A percentile compares a stretch with the other conserved stretches of the same genome.
These are phyloP conservation scores for Phortica magna DNA, from an alignment of 2,888 invertebrate genomes.

Conservation along the genomic window DNA sequence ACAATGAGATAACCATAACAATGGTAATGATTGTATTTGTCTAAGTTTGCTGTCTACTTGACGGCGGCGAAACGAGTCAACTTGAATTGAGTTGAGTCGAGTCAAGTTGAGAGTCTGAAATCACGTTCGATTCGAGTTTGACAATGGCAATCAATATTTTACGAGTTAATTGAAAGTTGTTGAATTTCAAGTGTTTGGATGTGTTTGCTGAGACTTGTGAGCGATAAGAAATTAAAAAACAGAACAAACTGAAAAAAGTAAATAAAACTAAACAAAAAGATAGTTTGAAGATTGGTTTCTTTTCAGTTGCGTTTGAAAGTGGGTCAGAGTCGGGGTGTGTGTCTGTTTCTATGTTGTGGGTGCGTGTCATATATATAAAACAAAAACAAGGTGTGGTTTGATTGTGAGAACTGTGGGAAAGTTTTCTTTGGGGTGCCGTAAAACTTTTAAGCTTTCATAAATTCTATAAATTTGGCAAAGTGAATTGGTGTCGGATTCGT, in stretches of 20 bases:
- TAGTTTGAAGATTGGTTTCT: slow-evolving; percentile 34
- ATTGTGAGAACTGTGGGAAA: too few relatives aligned
- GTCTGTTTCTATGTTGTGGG: too few relatives aligned
- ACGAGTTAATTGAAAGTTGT: slow-evolving; percentile 66
- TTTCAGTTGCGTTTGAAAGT: background rate
- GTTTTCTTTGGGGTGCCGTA: too few relatives aligned
- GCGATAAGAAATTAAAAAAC: slow-evolving; percentile 5
- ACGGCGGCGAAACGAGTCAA: slow-evolving; percentile 44
- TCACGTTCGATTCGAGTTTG: slow-evolving; percentile 40
- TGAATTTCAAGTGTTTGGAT: slow-evolving; percentile 34
- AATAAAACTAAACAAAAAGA: slow-evolving; percentile 39
- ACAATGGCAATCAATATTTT: slow-evolving; percentile 69
- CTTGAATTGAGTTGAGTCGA: slow-evolving; percentile 4
- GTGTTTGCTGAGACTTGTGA: slow-evolving; percentile 39
- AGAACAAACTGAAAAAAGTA: background rate
- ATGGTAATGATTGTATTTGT: slow-evolving; percentile 5
- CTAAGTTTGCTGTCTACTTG: background rate
- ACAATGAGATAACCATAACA: background rate
- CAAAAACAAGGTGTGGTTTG: too few relatives aligned
- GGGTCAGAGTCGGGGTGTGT: background rate
- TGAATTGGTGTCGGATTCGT: too few relatives aligned
- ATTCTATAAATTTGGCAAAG: too few relatives aligned
- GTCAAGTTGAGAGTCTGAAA: background rate
- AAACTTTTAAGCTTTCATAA: too few relatives aligned
- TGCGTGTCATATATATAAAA: too few relatives aligned